Percentiles rank a stretch among this genome's conserved stretches.
Evolutionary conservation across 2,797 vertebrate species (phyloP).

Genomic region (Trichosurus vulpecula): DNA sequence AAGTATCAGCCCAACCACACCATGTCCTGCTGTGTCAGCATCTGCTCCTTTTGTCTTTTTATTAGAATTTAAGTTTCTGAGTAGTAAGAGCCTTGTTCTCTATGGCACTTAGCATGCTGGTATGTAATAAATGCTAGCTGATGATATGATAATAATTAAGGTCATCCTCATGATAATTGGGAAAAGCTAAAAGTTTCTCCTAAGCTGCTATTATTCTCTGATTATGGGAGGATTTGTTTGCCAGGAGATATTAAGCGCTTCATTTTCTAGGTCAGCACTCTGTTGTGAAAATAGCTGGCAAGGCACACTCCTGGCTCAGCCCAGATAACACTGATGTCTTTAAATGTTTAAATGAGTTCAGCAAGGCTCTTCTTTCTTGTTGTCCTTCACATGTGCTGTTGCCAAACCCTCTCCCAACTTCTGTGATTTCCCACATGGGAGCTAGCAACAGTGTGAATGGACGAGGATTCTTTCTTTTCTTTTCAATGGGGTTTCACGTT

Average conservation of each 20-base stretch:
- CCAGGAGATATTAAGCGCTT: constrained; percentile 23
- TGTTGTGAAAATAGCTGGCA: constrained; percentile 53
- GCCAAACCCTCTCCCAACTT: constrained; percentile 64
- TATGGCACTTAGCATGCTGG: neutral
- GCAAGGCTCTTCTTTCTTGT: constrained; percentile 50
- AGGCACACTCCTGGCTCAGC: neutral
- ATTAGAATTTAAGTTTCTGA: neutral
- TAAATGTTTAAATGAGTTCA: constrained; percentile 68
- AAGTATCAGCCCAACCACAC: neutral
- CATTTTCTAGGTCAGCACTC: constrained; percentile 27
- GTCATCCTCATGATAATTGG: too few species aligned
- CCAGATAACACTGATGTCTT: neutral
- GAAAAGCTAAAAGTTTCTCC: neutral
- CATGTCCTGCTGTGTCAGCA: neutral
- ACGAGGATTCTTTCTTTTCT: constrained; percentile 69
- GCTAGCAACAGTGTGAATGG: constrained; percentile 54
- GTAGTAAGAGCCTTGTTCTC: neutral
- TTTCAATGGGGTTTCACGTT: constrained; percentile 72
- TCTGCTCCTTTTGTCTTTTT: neutral
- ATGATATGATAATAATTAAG: neutral
- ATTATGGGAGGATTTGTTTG: constrained; percentile 1
- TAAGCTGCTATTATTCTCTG: neutral
- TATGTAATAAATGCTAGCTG: neutral
- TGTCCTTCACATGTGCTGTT: constrained; percentile 46
- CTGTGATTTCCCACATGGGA: constrained; percentile 60